Conservation (phyloP, 2,888 invertebrate genomes). For the Nemurella pictetii region DNA sequence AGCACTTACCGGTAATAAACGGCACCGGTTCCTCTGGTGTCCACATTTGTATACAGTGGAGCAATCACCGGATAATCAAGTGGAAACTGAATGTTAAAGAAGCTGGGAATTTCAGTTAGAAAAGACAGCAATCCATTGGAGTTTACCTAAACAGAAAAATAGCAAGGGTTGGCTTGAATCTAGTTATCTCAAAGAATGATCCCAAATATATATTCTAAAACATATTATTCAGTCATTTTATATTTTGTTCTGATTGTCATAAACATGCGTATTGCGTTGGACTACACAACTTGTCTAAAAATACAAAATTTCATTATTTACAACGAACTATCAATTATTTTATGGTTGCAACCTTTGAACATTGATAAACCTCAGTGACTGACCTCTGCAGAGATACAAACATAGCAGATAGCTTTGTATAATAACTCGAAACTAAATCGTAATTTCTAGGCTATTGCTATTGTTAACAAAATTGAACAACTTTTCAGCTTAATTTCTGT, state of each 20-base stretch:
- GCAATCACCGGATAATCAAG: slow-evolving; percentile 87
- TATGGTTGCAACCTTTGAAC: not conserved
- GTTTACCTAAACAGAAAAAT: slow-evolving; percentile 69
- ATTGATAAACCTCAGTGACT: not conserved
- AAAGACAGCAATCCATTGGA: slow-evolving; percentile 89
- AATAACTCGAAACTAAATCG: not conserved
- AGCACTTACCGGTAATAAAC: slow-evolving; percentile 65
- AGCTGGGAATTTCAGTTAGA: slow-evolving; percentile 82
- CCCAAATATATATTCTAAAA: no score
- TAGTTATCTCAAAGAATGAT: no score
- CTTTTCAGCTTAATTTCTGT: no score
- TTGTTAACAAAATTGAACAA: not conserved
- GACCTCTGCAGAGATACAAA: not conserved
- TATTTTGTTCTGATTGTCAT: not conserved
- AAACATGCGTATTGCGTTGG: not conserved
- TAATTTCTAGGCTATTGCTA: not conserved
- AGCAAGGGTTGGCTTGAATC: no score
- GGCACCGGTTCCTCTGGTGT: slow-evolving; percentile 71
- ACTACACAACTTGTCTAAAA: not conserved
- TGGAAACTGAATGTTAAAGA: slow-evolving; percentile 86
- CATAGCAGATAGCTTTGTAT: not conserved
- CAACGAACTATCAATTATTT: not conserved
- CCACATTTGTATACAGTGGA: slow-evolving; percentile 89
- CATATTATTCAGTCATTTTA: not conserved
- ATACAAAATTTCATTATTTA: not conserved